Base-by-base conservation (phyloP, 2,113 vertebrate species). In the Numida meleagris region DNA sequence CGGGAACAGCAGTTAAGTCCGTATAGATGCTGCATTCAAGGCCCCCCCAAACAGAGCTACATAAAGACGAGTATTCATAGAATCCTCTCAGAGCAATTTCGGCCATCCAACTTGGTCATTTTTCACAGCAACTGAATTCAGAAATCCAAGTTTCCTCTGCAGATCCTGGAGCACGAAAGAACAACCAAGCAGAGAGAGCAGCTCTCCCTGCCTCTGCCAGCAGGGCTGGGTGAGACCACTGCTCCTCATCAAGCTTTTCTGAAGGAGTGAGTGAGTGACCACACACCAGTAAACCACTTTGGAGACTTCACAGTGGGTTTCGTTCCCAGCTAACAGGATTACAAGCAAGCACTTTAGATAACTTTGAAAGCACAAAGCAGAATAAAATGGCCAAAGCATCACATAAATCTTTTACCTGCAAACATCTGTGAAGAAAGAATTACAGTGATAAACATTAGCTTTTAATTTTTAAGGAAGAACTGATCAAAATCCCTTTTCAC, bases 1-100 rank as follows among this genome's bases (percentile, higher is more conserved):
- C 90, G 73, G 81, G 90, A 88, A 71, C 90, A 94, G 92, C 92
- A 92, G 91, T 93, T 95, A 72, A 95, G 66, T 48, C 86, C 68
- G 92, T 65, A 95, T 94, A 97, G 94, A 96, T 95, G 68, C 53
- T 84, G 70, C 88, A 94, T 97, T 95, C 93, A 97, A 84, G 46
- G 72, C 38, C 36, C 66, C 93, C 61, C 73, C 58, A 76, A 93
- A 53, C 53, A 72, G 91, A 84, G 25, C 88, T 78, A 65, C 88
- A 91, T 90, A 96, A 96, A 96, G 92, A 78, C 48, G 9, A 36
- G 92, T 72, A 96, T 96, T 96, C 96, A 96, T 86, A 86, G 43
- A 73, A 96, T 82, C 90, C 48, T 92, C 79, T 21, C 33, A 36
- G 42, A 88, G 68, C 33, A 63, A 45, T 86, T 86, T 57, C 57